Evolutionary conservation across 2,113 vertebrate species (phyloP).

Genomic region (Tetrax tetrax): DNA sequence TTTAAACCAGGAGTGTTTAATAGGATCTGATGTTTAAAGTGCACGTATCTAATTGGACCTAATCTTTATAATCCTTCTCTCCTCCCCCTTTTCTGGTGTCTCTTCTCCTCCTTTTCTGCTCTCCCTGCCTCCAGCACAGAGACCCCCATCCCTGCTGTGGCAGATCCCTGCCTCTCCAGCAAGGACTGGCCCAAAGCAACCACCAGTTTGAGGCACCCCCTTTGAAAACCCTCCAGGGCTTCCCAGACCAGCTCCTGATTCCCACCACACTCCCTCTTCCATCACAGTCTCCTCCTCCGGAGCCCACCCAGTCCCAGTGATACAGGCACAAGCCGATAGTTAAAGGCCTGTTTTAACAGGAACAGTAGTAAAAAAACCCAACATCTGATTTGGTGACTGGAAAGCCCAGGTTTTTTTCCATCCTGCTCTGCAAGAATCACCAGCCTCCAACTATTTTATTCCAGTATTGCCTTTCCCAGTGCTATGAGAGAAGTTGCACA

Average conservation of each 20-base stretch:
- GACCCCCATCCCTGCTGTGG: accelerated
- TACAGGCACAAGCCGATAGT: neutral
- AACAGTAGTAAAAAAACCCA: neutral
- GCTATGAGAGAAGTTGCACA: neutral
- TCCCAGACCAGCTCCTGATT: neutral
- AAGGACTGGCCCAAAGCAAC: neutral
- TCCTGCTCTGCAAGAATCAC: neutral
- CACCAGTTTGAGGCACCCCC: neutral
- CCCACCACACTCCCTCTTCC: neutral
- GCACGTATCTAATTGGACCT: neutral
- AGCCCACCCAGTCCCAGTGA: neutral
- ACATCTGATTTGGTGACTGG: neutral
- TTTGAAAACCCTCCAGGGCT: neutral
- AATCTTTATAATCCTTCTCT: slow-evolving; percentile 13
- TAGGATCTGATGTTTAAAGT: slow-evolving; percentile 36
- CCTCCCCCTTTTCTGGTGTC: neutral
- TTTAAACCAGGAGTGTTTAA: slow-evolving; percentile 43
- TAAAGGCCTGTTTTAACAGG: neutral
- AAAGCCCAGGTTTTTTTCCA: accelerated
- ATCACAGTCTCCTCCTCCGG: neutral
- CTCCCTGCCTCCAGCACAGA: neutral
- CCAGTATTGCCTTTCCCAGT: neutral
- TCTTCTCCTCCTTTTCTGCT: neutral
- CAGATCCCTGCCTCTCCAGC: neutral
- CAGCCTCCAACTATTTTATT: neutral